These are phyloP conservation scores for Geopemphigus sp. DNA, from an alignment of 1,140 invertebrate species.

Conservation along the genomic window DNA sequence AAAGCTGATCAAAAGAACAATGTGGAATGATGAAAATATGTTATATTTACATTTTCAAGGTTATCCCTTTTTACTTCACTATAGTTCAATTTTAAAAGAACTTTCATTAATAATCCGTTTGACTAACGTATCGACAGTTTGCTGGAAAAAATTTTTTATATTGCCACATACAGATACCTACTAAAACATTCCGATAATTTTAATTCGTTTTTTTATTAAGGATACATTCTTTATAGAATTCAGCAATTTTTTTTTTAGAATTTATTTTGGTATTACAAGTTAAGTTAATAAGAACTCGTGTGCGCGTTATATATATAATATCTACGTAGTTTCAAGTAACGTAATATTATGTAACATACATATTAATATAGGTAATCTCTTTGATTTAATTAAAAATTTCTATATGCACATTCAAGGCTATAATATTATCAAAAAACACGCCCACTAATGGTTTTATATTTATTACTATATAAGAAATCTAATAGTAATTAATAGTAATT, in stretches of 20 bases:
- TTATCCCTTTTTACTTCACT: no score
- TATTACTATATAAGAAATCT: not conserved
- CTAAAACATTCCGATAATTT: no score
- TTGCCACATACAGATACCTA: no score
- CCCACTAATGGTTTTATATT: not conserved
- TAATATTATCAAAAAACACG: not conserved
- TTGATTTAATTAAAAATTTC: constrained; percentile 18
- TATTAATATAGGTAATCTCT: not conserved
- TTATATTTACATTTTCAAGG: not conserved
- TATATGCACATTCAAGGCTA: not conserved
- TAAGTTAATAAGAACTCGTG: not conserved
- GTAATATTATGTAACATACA: constrained; percentile 12
- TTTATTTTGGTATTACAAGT: not conserved
- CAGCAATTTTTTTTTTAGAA: not conserved
- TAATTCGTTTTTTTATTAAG: not conserved
- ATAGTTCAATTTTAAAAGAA: no score
- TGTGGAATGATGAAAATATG: not conserved
- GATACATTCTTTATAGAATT: not conserved
- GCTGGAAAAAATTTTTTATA: no score
- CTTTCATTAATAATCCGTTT: no score
- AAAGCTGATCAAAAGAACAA: not conserved
- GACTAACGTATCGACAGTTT: no score
- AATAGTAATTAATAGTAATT: not conserved
- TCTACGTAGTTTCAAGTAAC: not conserved
- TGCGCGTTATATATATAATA: not conserved